Base-by-base conservation (phyloP, 2,797 vertebrate genomes). In the Neoniphon sammara region DNA sequence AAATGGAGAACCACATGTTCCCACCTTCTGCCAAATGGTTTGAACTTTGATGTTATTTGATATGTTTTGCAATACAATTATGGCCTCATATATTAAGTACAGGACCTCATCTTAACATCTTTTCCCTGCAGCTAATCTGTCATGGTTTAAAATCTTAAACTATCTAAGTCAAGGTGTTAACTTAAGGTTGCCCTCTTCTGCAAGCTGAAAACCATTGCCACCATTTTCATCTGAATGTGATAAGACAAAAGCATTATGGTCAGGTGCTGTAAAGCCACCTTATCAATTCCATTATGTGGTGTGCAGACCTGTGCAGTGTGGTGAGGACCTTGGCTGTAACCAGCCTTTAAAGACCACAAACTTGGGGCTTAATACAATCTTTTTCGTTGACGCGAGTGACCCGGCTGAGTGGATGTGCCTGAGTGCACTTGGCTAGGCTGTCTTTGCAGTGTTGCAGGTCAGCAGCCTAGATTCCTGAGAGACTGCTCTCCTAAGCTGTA, bases 381-480 rank as follows among this genome's bases (percentile, higher is more conserved):
- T 87, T 59, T 47, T 79, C 39, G 46, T 75, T 80, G 89, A 90
- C 83, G 86, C 65, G 88, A 89, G 83, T 85, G 82, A 88, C 82
- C 72, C 4, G 64, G 69, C 84, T 80, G 64, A 87, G 85, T 85
- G 80, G 84, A 83, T 85, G 65, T 73, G 86, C 81, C 85, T 86
- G 81, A 89, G 80, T 83, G 86, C 86, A 84, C 80, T 87, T 82
- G 83, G 84, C 77, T 64, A 54, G 87, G 59, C 78, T 75, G 82
- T 87, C 83, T 88, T 81, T 80, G 84, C 84, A 27, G 72, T 82
- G 83, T 81, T 89, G 83, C 54, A 83, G 91, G 91, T 93, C 92
- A 90, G 84, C 72, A 66, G 84, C 77, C 85, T 66, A 56, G 66
- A 81, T 81, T 89, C 87, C 88, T 79, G 27, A 83, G 89, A 90